Evolutionary conservation across 30 jellyfish, hydroid and myxozoan species (phyloP).

Genomic region (Aurelia sp.): DNA sequence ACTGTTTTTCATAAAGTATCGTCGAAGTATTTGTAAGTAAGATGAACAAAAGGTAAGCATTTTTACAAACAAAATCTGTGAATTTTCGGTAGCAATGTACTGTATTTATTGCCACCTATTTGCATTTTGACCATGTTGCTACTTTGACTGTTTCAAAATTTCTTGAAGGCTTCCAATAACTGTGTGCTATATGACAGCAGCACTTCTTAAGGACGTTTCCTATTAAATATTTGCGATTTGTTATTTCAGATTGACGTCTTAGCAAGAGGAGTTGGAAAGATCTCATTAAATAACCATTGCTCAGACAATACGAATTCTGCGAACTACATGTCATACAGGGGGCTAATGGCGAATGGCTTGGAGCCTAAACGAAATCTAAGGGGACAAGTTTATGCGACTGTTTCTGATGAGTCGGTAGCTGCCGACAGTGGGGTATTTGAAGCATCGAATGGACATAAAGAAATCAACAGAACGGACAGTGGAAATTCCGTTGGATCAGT

Average conservation of each 20-base stretch:
- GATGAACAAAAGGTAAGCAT: too few relatives aligned
- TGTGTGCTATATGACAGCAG: too few relatives aligned
- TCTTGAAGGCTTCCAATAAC: too few relatives aligned
- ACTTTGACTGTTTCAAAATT: too few relatives aligned
- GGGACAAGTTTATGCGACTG: slow-evolving; percentile 86
- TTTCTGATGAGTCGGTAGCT: slow-evolving; percentile 98
- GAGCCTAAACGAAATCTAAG: slow-evolving; percentile 63
- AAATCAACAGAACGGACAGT: slow-evolving; percentile 54
- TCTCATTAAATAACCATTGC: not conserved
- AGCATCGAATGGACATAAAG: slow-evolving; percentile 69
- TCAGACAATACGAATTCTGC: slow-evolving; percentile 3
- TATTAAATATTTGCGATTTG: not conserved
- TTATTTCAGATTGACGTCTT: slow-evolving; percentile 60
- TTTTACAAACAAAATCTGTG: too few relatives aligned
- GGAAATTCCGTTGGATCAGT: slow-evolving; percentile 62
- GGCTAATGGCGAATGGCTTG: slow-evolving; percentile 48
- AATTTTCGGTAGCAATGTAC: too few relatives aligned
- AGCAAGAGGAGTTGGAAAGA: slow-evolving; percentile 21
- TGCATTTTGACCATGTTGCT: too few relatives aligned
- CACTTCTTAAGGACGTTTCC: too few relatives aligned
- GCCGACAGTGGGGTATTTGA: slow-evolving; percentile 99
- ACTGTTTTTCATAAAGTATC: too few relatives aligned
- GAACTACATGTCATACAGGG: slow-evolving; percentile 73
- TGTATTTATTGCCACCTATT: too few relatives aligned
- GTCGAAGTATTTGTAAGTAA: too few relatives aligned